Conservation (phyloP, 2,888 invertebrate genomes). For the Didymodactylos carnosus region DNA sequence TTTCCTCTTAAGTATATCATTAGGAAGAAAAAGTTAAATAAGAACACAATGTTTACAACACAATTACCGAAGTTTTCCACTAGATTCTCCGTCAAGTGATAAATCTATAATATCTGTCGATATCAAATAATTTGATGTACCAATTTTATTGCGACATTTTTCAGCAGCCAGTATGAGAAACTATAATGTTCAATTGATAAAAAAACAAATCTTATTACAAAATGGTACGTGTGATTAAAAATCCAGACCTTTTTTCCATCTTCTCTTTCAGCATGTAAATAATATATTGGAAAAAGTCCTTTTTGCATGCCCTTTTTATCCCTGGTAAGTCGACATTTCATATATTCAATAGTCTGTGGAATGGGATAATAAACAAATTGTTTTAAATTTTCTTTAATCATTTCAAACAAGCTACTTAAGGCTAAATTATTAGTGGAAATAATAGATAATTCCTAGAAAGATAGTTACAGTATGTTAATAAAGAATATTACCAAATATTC, state of each 20-base stretch:
- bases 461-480: no score
- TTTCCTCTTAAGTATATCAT: conserved; percentile 40
- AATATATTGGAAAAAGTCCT: conserved; percentile 91
- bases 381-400: neutral
- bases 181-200: no score
- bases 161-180: neutral
- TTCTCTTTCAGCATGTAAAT: conserved; percentile 68
- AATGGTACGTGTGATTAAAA: neutral
- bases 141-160: conserved; percentile 57
- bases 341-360: conserved; percentile 26
- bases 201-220: neutral
- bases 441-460: no score
- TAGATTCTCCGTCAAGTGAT: conserved; percentile 68
- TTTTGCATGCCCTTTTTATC: conserved; percentile 95
- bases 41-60: no score
- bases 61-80: conserved; percentile 66
- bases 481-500: no score
- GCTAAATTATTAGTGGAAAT: no score
- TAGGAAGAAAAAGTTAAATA: no score
- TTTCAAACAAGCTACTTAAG: no score
- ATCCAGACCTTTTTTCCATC: conserved; percentile 68
- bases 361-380: neutral
- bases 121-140: conserved; percentile 90
- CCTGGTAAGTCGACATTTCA: conserved; percentile 85
- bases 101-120: conserved; percentile 72